These are phyloP conservation scores for Drosophila tsacasi DNA, from an alignment of 1,140 invertebrate species.

Conservation along the genomic window DNA sequence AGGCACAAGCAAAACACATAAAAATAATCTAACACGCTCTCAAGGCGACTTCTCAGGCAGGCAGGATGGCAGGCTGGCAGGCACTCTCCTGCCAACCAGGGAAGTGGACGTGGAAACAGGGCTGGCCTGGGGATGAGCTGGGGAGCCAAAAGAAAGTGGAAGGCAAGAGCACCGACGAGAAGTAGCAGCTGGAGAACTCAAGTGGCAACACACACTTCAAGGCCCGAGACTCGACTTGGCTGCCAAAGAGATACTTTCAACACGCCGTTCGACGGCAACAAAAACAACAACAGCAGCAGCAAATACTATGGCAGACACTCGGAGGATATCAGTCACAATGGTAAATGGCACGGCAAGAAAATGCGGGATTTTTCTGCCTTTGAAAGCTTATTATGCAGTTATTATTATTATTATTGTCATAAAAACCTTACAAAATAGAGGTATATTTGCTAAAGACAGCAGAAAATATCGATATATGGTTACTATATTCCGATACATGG, in stretches of 20 bases:
- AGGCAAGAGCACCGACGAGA: slow-evolving; percentile 23
- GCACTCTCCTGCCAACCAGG: slow-evolving; percentile 52
- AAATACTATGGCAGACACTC: slow-evolving; percentile 60
- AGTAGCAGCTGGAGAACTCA: slow-evolving; percentile 58
- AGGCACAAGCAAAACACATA: slow-evolving; percentile 60
- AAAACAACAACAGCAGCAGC: slow-evolving; percentile 16
- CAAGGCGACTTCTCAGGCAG: slow-evolving; percentile 33
- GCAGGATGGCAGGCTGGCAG: slow-evolving; percentile 9
- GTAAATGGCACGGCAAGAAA: background rate
- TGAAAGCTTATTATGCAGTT: background rate
- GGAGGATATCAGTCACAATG: slow-evolving; percentile 12
- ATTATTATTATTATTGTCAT: background rate
- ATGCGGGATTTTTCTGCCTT: background rate
- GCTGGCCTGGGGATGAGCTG: background rate
- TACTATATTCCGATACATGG: too few species aligned
- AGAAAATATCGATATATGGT: background rate
- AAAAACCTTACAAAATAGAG: background rate
- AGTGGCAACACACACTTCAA: slow-evolving; percentile 77
- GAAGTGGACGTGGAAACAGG: slow-evolving; percentile 24
- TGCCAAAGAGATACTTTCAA: slow-evolving; percentile 73
- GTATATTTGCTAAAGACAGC: background rate
- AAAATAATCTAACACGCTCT: slow-evolving; percentile 78
- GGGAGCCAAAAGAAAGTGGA: background rate
- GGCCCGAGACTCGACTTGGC: slow-evolving; percentile 49
- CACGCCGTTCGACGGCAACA: slow-evolving; percentile 51